phyloP scores from a whole-genome alignment of 2,888 invertebrate species.

The Bombylius discolor region DNA sequence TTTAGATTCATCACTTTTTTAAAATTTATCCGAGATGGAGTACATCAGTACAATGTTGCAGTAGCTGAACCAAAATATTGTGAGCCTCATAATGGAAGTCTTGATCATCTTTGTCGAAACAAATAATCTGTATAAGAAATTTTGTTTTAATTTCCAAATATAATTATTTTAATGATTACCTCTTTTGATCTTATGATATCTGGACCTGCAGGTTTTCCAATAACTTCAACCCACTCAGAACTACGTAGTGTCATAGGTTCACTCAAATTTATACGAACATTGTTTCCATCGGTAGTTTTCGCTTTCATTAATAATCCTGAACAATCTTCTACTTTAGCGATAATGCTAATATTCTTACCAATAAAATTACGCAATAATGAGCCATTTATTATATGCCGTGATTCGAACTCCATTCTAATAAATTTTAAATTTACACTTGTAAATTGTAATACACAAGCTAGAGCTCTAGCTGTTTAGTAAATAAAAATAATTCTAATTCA shows the following conservation, averaged over 20 bases:
- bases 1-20: too few relatives aligned
- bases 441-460: too few relatives aligned
- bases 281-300: conserved; percentile 24
- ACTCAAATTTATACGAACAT: conserved; percentile 23
- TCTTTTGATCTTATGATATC: conserved; percentile 27
- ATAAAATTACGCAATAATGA: conserved; percentile 25
- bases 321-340: conserved; percentile 26
- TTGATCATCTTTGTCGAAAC: conserved; percentile 26
- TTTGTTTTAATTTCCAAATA: neutral
- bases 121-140: conserved; percentile 23
- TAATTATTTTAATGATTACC: conserved; percentile 16
- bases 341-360: conserved; percentile 28
- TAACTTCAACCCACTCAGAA: conserved; percentile 32
- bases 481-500: too few relatives aligned
- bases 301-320: conserved; percentile 22
- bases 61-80: conserved; percentile 29
- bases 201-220: conserved; percentile 23
- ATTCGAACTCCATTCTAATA: conserved; percentile 26
- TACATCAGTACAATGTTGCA: conserved; percentile 23
- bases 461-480: too few relatives aligned
- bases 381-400: conserved; percentile 27
- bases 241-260: conserved; percentile 22
- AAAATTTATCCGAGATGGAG: neutral
- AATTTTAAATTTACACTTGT: neutral
- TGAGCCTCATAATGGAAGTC: conserved; percentile 31